Conservation (phyloP, 1,140 invertebrate genomes). For the Drosophila sulfurigaster region DNA sequence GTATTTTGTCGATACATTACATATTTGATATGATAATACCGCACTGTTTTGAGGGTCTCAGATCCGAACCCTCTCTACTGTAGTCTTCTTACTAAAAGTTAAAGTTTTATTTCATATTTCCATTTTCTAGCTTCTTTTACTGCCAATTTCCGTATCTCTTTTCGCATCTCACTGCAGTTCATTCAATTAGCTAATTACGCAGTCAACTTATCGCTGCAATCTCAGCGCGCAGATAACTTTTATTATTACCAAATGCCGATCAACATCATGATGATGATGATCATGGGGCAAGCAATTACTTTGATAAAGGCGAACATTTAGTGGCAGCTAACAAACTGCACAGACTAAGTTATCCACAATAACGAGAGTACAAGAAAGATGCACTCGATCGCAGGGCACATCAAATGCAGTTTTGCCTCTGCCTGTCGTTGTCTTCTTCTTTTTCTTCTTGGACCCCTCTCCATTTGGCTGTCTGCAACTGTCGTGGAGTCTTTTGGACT, state of each 20-base stretch:
- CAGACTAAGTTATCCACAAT: neutral
- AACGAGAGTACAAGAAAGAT: slow-evolving; percentile 24
- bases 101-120: neutral
- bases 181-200: slow-evolving; percentile 50
- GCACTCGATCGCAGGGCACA: slow-evolving; percentile 35
- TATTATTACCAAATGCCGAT: slow-evolving; percentile 26
- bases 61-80: too few relatives aligned
- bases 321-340: slow-evolving; percentile 12
- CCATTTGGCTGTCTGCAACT: slow-evolving; percentile 12
- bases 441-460: neutral
- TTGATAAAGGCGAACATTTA: slow-evolving; percentile 43
- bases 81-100: too few relatives aligned
- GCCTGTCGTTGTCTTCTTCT: too few relatives aligned
- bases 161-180: neutral
- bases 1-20: too few relatives aligned
- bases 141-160: neutral
- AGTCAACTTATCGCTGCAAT: slow-evolving; percentile 27
- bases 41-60: too few relatives aligned
- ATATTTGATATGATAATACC: too few relatives aligned
- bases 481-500: slow-evolving; percentile 46
- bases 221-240: slow-evolving; percentile 31
- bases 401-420: neutral
- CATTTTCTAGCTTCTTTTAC: neutral
- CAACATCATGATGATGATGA: slow-evolving; percentile 28
- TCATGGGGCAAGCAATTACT: slow-evolving; percentile 46